phyloP scores from a whole-genome alignment of 2,113 vertebrate species.

The Pedionomus torquatus region DNA sequence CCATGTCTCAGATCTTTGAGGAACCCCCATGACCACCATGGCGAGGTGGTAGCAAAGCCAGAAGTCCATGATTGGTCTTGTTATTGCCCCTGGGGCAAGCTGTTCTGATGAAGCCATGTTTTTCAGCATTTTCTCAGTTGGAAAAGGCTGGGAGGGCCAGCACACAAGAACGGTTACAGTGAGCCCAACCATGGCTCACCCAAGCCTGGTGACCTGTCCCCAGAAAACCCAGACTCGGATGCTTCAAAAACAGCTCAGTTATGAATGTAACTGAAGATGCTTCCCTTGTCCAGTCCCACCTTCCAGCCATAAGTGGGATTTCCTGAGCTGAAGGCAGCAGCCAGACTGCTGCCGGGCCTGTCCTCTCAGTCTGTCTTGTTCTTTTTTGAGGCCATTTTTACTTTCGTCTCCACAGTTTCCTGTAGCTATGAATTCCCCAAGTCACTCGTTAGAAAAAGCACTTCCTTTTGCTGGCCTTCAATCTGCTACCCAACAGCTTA shows the following conservation, averaged over 20 bases:
- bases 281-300: neutral
- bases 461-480: conserved; percentile 17
- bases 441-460: neutral
- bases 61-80: neutral
- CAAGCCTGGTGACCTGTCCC: neutral
- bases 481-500: neutral
- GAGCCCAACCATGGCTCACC: neutral
- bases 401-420: neutral
- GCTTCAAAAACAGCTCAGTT: neutral
- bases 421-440: neutral
- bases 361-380: neutral
- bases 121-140: neutral
- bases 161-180: rapidly evolving
- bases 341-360: neutral
- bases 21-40: neutral
- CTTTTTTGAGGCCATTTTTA: neutral
- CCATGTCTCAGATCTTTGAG: neutral
- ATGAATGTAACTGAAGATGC: neutral
- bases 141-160: neutral
- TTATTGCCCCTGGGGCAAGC: neutral
- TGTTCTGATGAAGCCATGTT: neutral
- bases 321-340: neutral
- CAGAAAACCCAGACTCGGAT: neutral
- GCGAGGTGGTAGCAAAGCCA: neutral
- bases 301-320: neutral